phyloP scores from a whole-genome alignment of 2,113 vertebrate genomes.

The Sterna hirundo region DNA sequence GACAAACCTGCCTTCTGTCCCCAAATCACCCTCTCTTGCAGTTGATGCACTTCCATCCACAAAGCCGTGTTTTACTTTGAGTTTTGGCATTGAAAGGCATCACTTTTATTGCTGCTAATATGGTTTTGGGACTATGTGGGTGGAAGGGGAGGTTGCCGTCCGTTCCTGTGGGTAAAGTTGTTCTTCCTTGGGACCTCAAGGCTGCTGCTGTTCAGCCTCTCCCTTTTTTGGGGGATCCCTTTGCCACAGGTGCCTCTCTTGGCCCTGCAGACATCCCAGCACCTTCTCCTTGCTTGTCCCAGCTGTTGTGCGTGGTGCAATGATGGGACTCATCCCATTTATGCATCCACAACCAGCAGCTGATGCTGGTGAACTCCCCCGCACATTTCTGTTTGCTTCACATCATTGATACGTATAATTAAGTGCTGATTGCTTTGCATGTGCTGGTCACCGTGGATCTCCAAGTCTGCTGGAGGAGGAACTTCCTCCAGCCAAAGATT shows the following conservation, averaged over 20 bases:
- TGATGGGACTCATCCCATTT: neutral
- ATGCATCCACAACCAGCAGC: neutral
- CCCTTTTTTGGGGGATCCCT: neutral
- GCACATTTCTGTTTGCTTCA: neutral
- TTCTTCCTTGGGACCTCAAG: neutral
- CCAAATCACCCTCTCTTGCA: neutral
- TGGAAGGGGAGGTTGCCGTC: neutral
- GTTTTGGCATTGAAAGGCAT: neutral
- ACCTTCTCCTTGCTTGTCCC: neutral
- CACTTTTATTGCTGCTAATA: neutral
- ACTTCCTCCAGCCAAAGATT: neutral
- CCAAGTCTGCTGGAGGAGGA: neutral
- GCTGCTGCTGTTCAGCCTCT: neutral
- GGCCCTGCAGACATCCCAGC: neutral
- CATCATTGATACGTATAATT: neutral
- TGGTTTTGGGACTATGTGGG: neutral
- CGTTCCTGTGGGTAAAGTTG: neutral
- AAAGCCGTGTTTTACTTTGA: neutral
- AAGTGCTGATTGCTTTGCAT: neutral
- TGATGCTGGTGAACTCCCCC: neutral
- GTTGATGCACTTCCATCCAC: neutral
- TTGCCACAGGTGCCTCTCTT: neutral
- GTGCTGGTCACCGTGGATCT: neutral
- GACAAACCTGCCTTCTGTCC: neutral
- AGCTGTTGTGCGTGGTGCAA: neutral